These are phyloP conservation scores for Tethea ocularis DNA, from an alignment of 2,888 invertebrate species.

Conservation along the genomic window DNA sequence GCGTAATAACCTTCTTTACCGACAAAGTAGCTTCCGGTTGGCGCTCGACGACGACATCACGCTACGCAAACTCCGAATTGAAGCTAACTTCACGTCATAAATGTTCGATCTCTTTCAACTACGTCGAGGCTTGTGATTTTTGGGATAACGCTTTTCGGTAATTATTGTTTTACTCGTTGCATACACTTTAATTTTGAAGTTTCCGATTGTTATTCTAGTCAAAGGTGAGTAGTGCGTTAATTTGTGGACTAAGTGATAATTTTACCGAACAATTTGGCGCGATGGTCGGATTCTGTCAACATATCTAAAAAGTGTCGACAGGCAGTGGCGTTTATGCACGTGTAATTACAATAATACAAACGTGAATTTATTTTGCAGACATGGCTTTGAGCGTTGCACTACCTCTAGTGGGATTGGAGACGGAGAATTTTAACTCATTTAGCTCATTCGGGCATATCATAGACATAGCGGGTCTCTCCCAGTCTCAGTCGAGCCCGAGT, in stretches of 20 bases:
- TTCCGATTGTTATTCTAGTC: conserved; percentile 39
- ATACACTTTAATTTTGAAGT: conserved; percentile 43
- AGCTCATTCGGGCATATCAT: conserved; percentile 78
- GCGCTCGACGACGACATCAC: conserved; percentile 75
- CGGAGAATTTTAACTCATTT: conserved; percentile 79
- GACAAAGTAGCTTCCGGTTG: conserved; percentile 70
- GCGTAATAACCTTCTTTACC: conserved; percentile 74
- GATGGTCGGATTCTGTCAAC: conserved; percentile 78
- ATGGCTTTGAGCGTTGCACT: conserved; percentile 86
- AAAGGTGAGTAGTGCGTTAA: conserved; percentile 46
- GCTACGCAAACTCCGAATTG: conserved; percentile 65
- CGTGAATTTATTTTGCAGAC: conserved; percentile 71
- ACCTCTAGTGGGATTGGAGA: conserved; percentile 82
- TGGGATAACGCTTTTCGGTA: conserved; percentile 80
- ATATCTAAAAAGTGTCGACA: conserved; percentile 66
- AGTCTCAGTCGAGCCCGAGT: conserved; percentile 80
- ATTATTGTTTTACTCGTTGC: conserved; percentile 67
- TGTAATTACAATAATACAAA: conserved; percentile 70
- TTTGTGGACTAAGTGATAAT: conserved; percentile 47
- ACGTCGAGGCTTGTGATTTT: conserved; percentile 79
- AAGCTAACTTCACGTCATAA: conserved; percentile 75
- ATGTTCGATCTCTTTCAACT: conserved; percentile 81
- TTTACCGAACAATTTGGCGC: conserved; percentile 71
- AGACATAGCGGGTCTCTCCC: conserved; percentile 78
- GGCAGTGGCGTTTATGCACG: conserved; percentile 72